Evolutionary conservation across 2,113 vertebrate species (phyloP), one percentile per base, ranked within the genome.

Genomic region (Ariopsis seemanni): DNA sequence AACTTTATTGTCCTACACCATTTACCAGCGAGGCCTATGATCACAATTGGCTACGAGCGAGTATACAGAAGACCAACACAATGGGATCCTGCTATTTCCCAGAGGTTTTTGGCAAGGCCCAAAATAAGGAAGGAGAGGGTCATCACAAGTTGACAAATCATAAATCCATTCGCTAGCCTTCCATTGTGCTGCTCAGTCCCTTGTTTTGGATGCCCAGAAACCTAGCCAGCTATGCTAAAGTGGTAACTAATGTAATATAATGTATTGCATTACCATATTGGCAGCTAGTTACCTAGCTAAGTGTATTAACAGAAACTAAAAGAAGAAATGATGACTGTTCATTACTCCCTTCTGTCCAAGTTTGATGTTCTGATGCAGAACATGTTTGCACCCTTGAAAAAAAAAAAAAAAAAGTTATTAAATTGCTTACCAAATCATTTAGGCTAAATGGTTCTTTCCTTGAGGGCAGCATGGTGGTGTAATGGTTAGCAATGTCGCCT

Each of bases 91-190:
- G 50, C n/a, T 72, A 25, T 86, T 85, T 75, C 4, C 60, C 30
- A 60, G 81, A 60, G 77, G 57, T 15, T 27, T 52, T 20, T 60
- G 79, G 7, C 65, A 63, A 82, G 48, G 57, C 48, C n/a, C 67
- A 75, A 27, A 85, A 77, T 2, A 14, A 7, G 60, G 14, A 89
- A 58, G 72, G 77, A 50, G 80, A 90, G 83, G 83, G 87, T 85
- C 87, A 57, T 15, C 75, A 27, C 7, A 7, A 30, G 10, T 8
- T 11, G 4, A 53, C 50, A 53, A 15, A 78, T 53, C 22, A 52
- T 25, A 53, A 53, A 53, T 78, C 15, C 15, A 78, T 52, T 53
- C 14, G 50, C 75, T 78, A 78, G n/a, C 20, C 11, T 75, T 42
- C 15, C 12, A 72, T 3, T 42, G 27, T 72, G 67, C 67, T 67